Percentiles rank a stretch among this genome's conserved stretches.
These are phyloP conservation scores for Allochrocebus solatus DNA, from an alignment of 2,797 vertebrate genomes.

Conservation along the genomic window DNA sequence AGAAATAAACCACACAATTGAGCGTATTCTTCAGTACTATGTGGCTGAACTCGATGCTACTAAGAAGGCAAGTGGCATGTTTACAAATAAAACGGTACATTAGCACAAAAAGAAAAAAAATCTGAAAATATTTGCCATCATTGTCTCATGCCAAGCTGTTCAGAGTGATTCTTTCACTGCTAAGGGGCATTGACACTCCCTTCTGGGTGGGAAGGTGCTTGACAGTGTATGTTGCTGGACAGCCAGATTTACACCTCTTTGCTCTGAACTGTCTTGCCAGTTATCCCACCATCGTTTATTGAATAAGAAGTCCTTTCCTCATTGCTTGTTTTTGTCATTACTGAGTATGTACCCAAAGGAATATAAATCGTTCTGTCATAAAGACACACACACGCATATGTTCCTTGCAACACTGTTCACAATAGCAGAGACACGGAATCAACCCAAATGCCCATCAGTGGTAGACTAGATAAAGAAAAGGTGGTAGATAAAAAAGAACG, in stretches of 20 bases:
- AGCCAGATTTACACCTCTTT: neutral
- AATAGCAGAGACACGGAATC: neutral
- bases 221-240: neutral
- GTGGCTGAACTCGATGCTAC: slow-evolving; percentile 86
- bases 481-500: neutral
- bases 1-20: slow-evolving; percentile 80
- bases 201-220: neutral
- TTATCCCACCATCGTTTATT: neutral
- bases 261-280: neutral
- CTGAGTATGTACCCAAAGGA: neutral
- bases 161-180: neutral
- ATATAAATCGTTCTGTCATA: neutral
- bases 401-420: neutral
- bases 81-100: neutral
- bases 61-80: slow-evolving; percentile 83
- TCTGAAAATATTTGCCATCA: neutral
- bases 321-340: neutral
- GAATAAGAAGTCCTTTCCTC: neutral
- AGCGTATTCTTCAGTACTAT: slow-evolving; percentile 86
- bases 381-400: neutral
- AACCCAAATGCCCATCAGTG: neutral
- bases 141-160: neutral
- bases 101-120: neutral
- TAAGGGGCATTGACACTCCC: neutral
- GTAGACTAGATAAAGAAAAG: neutral